These are phyloP conservation scores for Euthynnus affinis DNA, from an alignment of 2,797 vertebrate species.

Conservation along the genomic window DNA sequence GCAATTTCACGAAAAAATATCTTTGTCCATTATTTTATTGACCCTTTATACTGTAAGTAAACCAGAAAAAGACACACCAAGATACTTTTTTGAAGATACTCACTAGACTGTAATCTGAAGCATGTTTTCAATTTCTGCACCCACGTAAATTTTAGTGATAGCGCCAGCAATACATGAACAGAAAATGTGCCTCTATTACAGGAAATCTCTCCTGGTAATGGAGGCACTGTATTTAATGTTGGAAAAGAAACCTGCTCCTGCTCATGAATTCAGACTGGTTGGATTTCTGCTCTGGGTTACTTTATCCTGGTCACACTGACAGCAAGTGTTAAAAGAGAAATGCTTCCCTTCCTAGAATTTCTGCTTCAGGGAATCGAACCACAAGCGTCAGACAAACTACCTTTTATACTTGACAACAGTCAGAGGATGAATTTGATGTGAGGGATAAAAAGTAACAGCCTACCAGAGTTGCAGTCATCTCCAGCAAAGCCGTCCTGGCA, in stretches of 20 bases:
- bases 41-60: slow-evolving; percentile 9
- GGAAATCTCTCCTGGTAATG: slow-evolving; percentile 8
- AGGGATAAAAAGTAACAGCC: slow-evolving; percentile 40
- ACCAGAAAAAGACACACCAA: slow-evolving; percentile 19
- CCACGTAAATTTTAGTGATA: slow-evolving; percentile 18
- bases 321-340: slow-evolving; percentile 33
- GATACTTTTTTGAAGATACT: slow-evolving; percentile 13
- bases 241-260: slow-evolving; percentile 17
- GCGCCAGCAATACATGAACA: slow-evolving; percentile 21
- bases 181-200: slow-evolving; percentile 15
- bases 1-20: background rate
- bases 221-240: slow-evolving; percentile 25
- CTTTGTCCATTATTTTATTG: slow-evolving; percentile 13
- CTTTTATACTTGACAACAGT: slow-evolving; percentile 38
- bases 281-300: slow-evolving; percentile 36
- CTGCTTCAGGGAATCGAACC: slow-evolving; percentile 28
- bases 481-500: slow-evolving; percentile 94
- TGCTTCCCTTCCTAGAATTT: slow-evolving; percentile 20
- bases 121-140: background rate
- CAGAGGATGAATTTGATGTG: slow-evolving; percentile 14
- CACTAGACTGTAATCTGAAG: slow-evolving; percentile 3
- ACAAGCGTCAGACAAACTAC: slow-evolving; percentile 37
- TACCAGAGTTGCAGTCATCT: slow-evolving; percentile 96
- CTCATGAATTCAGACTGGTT: slow-evolving; percentile 1
- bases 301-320: slow-evolving; percentile 38